Evolutionary conservation across 2,797 vertebrate genomes (phyloP).

Genomic region (Myotis planiceps): DNA sequence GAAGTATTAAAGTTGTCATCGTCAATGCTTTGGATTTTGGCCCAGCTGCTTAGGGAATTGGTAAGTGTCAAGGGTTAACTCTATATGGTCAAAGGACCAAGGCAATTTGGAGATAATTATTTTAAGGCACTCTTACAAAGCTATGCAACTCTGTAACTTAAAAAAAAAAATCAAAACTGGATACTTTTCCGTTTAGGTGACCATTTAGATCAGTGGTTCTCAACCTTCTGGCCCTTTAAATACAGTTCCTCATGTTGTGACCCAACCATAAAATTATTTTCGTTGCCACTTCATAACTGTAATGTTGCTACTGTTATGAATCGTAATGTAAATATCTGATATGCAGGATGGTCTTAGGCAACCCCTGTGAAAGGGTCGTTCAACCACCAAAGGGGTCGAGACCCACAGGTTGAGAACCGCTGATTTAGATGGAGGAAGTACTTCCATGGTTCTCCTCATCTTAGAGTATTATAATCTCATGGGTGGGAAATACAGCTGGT

Average conservation of each 20-base stretch:
- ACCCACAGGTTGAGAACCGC: too few relatives aligned
- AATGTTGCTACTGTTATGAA: too few relatives aligned
- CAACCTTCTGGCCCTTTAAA: too few relatives aligned
- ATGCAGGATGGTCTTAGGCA: too few relatives aligned
- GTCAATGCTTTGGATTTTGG: background rate
- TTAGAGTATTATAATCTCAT: background rate
- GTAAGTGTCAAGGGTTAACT: background rate
- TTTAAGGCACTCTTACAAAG: background rate
- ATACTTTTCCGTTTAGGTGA: background rate
- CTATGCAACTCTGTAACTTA: background rate
- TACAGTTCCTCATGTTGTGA: too few relatives aligned
- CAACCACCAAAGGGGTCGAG: too few relatives aligned
- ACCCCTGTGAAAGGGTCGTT: too few relatives aligned
- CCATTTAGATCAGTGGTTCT: background rate
- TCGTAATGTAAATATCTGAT: too few relatives aligned
- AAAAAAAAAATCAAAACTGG: background rate
- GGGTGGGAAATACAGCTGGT: background rate
- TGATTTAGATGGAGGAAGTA: background rate
- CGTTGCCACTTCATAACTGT: too few relatives aligned
- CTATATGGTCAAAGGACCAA: background rate
- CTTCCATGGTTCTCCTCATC: background rate
- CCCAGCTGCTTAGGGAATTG: background rate
- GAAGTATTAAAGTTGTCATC: background rate
- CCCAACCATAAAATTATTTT: too few relatives aligned
- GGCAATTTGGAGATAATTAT: background rate